Evolutionary conservation across 2,113 vertebrate genomes (phyloP).

Genomic region (Leptosomus discolor): DNA sequence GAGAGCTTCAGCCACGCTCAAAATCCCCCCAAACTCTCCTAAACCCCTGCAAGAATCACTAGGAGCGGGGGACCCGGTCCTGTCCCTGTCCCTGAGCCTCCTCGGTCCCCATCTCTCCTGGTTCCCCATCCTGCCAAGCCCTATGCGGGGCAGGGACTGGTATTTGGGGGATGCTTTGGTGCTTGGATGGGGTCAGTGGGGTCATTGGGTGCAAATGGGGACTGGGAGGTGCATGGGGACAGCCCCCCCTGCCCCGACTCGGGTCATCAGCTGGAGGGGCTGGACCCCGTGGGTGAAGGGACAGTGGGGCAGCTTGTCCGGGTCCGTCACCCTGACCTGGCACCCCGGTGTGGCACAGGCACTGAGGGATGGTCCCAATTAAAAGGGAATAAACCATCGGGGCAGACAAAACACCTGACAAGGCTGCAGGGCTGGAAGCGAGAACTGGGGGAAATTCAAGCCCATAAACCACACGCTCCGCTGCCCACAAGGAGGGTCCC

Average conservation of each 20-base stretch:
- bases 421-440: not conserved
- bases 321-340: not conserved
- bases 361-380: constrained; percentile 53
- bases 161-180: not conserved
- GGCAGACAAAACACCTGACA: constrained; percentile 4
- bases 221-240: too few relatives aligned
- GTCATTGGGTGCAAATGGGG: not conserved
- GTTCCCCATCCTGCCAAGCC: not conserved
- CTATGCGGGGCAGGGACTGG: accelerated
- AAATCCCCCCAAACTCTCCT: not conserved
- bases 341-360: not conserved
- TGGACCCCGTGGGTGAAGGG: not conserved
- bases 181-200: not conserved
- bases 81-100: not conserved
- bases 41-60: accelerated
- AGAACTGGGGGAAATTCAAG: constrained; percentile 29
- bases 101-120: not conserved
- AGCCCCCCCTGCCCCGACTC: too few relatives aligned
- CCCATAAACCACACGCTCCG: not conserved
- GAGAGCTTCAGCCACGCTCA: constrained; percentile 1
- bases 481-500: not conserved
- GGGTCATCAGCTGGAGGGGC: too few relatives aligned
- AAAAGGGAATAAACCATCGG: not conserved
- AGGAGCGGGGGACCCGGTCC: too few relatives aligned
- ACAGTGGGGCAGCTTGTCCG: not conserved